Evolutionary conservation across 2,113 vertebrate species (phyloP).

Genomic region (Romanogobio albipinnatus): DNA sequence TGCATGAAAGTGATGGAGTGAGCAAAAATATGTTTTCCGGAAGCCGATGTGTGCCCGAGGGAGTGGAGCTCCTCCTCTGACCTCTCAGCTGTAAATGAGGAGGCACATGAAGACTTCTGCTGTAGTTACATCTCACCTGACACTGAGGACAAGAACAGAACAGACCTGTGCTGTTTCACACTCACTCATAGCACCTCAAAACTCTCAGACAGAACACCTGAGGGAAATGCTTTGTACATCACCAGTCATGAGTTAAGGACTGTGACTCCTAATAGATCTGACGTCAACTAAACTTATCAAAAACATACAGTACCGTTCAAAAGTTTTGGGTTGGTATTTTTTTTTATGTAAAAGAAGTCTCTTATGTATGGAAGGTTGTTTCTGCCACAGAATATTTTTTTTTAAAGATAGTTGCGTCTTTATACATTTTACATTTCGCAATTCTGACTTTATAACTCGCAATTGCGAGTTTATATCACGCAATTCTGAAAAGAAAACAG

Average conservation of each 20-base stretch:
- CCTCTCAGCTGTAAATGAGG: conserved; percentile 32
- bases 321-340: neutral
- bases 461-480: too few relatives aligned
- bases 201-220: neutral
- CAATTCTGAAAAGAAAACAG: too few relatives aligned
- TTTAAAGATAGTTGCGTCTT: too few relatives aligned
- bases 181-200: neutral
- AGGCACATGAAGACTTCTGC: neutral
- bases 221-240: neutral
- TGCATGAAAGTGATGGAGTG: conserved; percentile 21
- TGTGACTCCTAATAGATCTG: conserved; percentile 8
- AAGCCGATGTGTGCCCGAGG: conserved; percentile 21
- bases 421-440: too few relatives aligned
- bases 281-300: neutral
- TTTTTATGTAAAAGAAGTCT: neutral
- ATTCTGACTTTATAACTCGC: too few relatives aligned
- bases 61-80: conserved; percentile 16
- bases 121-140: conserved; percentile 31
- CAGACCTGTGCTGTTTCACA: neutral
- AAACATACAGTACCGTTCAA: neutral
- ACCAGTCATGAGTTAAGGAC: neutral
- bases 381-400: too few relatives aligned
- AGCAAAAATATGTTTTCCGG: neutral
- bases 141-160: neutral
- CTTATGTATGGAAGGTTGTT: too few relatives aligned